Percentiles rank a stretch among this genome's conserved stretches.
Evolutionary conservation across 2,797 vertebrate genomes (phyloP).

Genomic region (Melanotaenia trifasciata): DNA sequence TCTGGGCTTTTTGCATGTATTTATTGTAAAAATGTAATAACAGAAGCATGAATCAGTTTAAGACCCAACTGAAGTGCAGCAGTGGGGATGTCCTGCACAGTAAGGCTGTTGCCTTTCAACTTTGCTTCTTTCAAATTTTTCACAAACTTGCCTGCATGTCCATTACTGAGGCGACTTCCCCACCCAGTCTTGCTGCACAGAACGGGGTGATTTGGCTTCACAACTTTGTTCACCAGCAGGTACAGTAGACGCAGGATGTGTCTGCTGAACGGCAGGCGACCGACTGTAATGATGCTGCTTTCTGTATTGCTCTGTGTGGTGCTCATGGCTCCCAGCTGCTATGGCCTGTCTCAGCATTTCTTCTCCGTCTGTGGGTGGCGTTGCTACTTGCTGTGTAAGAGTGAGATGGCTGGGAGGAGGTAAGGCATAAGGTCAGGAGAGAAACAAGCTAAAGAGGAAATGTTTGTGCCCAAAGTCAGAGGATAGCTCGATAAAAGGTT

Average conservation of each 20-base stretch:
- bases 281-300: constrained; percentile 62
- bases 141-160: constrained; percentile 8
- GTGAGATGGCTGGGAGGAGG: constrained; percentile 34
- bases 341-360: constrained; percentile 62
- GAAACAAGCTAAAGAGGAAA: constrained; percentile 4
- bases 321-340: constrained; percentile 41
- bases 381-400: constrained; percentile 30
- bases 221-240: constrained; percentile 41
- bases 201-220: constrained; percentile 26
- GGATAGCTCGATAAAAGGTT: background rate
- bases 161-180: constrained; percentile 15
- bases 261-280: constrained; percentile 60
- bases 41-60: constrained; percentile 1
- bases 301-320: constrained; percentile 46
- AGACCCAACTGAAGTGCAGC: constrained; percentile 25
- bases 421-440: constrained; percentile 40
- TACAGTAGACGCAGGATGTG: constrained; percentile 42
- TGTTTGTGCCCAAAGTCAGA: constrained; percentile 10
- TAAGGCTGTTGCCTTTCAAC: constrained; percentile 45
- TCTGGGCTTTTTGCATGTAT: background rate
- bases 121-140: constrained; percentile 34
- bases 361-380: constrained; percentile 53
- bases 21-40: background rate
- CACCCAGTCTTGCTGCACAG: background rate
- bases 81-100: constrained; percentile 27